Evolutionary conservation across 1,140 invertebrate genomes (phyloP), one percentile per base, ranked within the genome.

Genomic region (Caenorhabditis briggsae): DNA sequence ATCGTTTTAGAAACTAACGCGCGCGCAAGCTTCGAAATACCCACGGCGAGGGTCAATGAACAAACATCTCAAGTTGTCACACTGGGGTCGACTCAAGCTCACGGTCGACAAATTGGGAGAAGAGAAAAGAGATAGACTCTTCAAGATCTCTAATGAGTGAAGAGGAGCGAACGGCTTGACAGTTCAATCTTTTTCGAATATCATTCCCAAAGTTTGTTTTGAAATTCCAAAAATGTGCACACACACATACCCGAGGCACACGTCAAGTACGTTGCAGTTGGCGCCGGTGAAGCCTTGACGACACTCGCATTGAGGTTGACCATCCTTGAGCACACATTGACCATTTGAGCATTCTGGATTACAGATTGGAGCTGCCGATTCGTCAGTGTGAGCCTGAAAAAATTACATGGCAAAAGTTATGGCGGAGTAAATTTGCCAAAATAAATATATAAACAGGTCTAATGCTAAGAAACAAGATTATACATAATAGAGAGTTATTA

Each of bases 251-350:
- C 82, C 82, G 18, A 87, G 55, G 74, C 89, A 90, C 23, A 88
- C 61, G 59, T 90, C 89, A 20, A 85, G 43, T 25, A 90, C 74
- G 61, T 90, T 90, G 74, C 89, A 90, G 64, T 90, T 90, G 64
- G 85, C 82, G 23, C 89, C 89, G 70, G 83, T 82, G 61, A 90
- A 85, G 11, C 89, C 89, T 55, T 88, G 82, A 33, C 88, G 82
- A 84, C 89, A 90, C 43, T 87, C 84, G 83, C 89, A 90, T 48
- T 86, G 64, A 20, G 89, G 50, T 43, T 82, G 56, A 58, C 82
- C 87, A 53, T 83, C 85, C 12, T 55, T 70, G 53, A 53, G 78
- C 33, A 85, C 83, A 83, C 88, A 86, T 55, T 88, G 88, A 23
- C 83, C 88, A 46, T 89, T 89, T 23, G 89, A 53, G 50, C 88